Evolutionary conservation across 2,113 vertebrate species (phyloP).

Genomic region (Archilochus colubris): DNA sequence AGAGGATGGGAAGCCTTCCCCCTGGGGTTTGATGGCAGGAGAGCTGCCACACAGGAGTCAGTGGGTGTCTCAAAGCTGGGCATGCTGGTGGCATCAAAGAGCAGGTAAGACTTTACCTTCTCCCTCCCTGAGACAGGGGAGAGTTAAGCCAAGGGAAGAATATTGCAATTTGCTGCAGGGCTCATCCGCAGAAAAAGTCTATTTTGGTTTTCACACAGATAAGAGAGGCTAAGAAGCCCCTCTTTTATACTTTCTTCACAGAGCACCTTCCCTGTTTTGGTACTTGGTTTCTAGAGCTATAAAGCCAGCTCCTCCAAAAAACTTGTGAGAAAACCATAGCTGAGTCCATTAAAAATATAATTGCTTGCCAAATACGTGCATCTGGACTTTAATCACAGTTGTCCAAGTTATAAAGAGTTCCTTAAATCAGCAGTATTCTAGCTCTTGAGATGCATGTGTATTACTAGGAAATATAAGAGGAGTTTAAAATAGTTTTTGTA

Average conservation of each 20-base stretch:
- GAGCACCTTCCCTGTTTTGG: not conserved
- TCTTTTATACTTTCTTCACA: not conserved
- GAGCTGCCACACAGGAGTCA: not conserved
- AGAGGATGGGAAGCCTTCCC: not conserved
- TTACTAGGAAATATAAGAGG: not conserved
- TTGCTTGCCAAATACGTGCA: not conserved
- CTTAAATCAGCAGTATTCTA: not conserved
- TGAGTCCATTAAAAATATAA: not conserved
- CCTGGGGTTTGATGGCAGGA: not conserved
- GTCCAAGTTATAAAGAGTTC: not conserved
- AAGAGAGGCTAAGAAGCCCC: not conserved
- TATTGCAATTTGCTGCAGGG: not conserved
- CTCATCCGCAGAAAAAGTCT: not conserved
- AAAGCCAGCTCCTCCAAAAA: not conserved
- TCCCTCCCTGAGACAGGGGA: not conserved
- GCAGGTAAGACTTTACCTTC: not conserved
- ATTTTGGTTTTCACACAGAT: not conserved
- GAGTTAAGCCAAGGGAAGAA: not conserved
- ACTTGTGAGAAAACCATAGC: not conserved
- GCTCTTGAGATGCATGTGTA: not conserved
- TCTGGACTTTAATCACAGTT: not conserved
- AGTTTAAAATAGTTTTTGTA: not conserved
- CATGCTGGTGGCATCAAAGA: accelerated
- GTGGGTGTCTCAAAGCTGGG: not conserved
- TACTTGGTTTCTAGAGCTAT: not conserved